These are phyloP conservation scores for Chydorus sphaericus DNA, from an alignment of 2,888 invertebrate species.

Conservation along the genomic window DNA sequence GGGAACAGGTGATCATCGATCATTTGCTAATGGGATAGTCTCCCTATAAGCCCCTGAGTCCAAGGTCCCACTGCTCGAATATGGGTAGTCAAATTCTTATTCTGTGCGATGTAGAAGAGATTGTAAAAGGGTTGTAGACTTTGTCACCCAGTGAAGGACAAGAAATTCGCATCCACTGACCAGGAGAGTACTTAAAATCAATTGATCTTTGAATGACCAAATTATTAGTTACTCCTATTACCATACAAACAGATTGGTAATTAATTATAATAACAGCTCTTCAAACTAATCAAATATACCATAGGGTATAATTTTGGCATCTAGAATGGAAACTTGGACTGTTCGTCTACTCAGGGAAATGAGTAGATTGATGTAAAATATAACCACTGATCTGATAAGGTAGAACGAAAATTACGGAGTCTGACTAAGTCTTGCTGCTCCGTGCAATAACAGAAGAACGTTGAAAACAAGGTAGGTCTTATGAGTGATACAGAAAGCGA, in stretches of 20 bases:
- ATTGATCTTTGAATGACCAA: slow-evolving; percentile 41
- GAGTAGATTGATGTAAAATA: slow-evolving; percentile 40
- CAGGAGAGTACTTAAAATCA: slow-evolving; percentile 44
- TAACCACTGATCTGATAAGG: slow-evolving; percentile 38
- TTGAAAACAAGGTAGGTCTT: slow-evolving; percentile 40
- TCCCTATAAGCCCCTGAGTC: slow-evolving; percentile 38
- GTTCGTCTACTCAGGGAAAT: slow-evolving; percentile 40
- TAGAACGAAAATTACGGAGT: slow-evolving; percentile 40
- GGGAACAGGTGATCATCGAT: slow-evolving; percentile 25
- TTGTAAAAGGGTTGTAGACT: slow-evolving; percentile 46
- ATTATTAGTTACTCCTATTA: slow-evolving; percentile 42
- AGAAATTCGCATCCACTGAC: slow-evolving; percentile 47
- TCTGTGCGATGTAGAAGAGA: slow-evolving; percentile 47
- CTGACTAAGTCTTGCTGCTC: slow-evolving; percentile 40
- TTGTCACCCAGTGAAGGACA: slow-evolving; percentile 35
- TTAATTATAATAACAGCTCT: no score
- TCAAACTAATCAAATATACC: slow-evolving; percentile 30
- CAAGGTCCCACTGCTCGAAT: slow-evolving; percentile 46
- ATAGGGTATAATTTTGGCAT: slow-evolving; percentile 41
- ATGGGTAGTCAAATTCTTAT: slow-evolving; percentile 38
- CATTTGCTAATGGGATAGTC: neutral
- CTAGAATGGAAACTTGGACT: slow-evolving; percentile 39
- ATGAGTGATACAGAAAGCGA: slow-evolving; percentile 43
- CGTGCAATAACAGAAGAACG: slow-evolving; percentile 41
- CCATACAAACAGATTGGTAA: no score